Base-by-base conservation (phyloP, 2,113 vertebrate genomes). In the Toxostoma redivivum region DNA sequence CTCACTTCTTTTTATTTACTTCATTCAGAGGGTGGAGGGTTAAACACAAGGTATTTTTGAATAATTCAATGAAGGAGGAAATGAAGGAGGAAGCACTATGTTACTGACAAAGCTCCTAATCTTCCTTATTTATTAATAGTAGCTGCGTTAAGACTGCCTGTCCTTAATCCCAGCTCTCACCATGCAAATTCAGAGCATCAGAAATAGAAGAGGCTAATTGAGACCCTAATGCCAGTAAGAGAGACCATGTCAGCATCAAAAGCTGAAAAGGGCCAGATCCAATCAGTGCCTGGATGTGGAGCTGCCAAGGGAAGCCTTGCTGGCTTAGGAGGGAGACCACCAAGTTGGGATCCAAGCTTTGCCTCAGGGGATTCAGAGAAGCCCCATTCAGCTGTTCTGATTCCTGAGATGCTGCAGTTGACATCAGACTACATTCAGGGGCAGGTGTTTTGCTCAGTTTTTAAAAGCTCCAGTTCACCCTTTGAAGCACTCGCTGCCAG, bases 121-220 rank as follows among this genome's bases (percentile, higher is more conserved):
- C 95, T 96, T 94, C 88, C 81, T 86, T 97, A 97, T 92, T 97
- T 98, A 97, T 97, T 97, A 98, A 97, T 93, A 96, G 95, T 87
- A 93, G 85, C 72, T 80, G 65, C 2, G 12, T 94, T 95, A 97
- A 95, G 88, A 92, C 88, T 92, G 91, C 69, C 88, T 92, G 93
- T 95, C 90, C 97, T 97, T 97, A 97, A 98, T 97, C 95, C 95
- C 9, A 1, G 81, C 78, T 95, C 88, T 97, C 74, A 47, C 83
- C 91, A 85, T 73, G 79, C 48, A 96, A 93, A 97, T 84, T 66
- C 66, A 73, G 92, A 92, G 81, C 62, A 76, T 79, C 81, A 94
- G 86, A 97, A 96, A 94, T 61, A 94, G 97, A 97, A 97, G 65
- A 95, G 82, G 90, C 95, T 92, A 92, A 95, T 74, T 92, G 85